A percentile compares a stretch with the other conserved stretches of the same genome.
Conservation (phyloP, 2,113 vertebrate genomes). For the Rafetus swinhoei region DNA sequence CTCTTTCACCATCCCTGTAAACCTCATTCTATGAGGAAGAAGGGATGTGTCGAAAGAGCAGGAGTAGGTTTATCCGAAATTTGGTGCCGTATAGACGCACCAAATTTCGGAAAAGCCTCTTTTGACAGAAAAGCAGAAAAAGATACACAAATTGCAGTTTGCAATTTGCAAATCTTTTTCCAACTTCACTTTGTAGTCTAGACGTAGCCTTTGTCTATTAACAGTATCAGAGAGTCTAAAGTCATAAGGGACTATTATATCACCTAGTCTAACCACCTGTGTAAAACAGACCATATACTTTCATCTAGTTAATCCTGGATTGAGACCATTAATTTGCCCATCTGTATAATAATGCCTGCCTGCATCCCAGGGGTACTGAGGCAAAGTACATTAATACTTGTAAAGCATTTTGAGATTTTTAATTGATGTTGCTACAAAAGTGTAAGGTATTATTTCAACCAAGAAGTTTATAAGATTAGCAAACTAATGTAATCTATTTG, state of each 20-base stretch:
- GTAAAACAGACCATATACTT: background rate
- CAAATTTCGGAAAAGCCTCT: no score
- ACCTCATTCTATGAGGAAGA: no score
- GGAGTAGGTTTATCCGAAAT: no score
- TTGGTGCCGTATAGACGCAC: no score
- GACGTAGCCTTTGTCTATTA: background rate
- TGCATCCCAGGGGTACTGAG: background rate
- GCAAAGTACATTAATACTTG: background rate
- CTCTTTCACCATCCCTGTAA: no score
- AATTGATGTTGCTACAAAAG: background rate
- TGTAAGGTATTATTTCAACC: background rate
- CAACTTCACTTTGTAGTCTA: no score
- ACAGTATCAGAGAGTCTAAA: background rate
- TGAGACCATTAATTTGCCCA: fast-evolving
- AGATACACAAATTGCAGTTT: no score
- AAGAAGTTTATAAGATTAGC: background rate
- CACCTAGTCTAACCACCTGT: background rate
- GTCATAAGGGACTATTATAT: background rate
- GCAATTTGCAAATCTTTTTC: no score
- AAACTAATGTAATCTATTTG: background rate
- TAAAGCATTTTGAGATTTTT: background rate
- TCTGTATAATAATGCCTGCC: fast-evolving
- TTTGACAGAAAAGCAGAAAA: no score
- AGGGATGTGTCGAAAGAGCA: no score
- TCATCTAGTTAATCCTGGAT: background rate